Percentiles rank a stretch among this genome's conserved stretches.
phyloP scores from a whole-genome alignment of 1,140 invertebrate genomes.

The Berghia stephanieae region DNA sequence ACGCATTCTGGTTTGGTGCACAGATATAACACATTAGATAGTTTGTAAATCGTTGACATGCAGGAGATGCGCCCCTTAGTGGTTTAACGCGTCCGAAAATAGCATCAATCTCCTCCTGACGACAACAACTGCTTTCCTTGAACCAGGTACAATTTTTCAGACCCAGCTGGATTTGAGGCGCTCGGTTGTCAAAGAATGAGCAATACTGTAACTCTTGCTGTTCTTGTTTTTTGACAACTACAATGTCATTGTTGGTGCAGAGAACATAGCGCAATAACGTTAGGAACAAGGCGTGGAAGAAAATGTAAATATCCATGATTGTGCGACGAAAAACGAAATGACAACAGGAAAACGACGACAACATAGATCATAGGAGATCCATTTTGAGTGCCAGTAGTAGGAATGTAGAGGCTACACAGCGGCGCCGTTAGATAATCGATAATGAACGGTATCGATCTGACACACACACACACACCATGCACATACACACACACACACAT shows the following conservation, averaged over 20 bases:
- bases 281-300: no score
- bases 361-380: no score
- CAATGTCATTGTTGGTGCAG: neutral
- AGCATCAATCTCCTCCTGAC: conserved; percentile 65
- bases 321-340: no score
- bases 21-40: conserved; percentile 68
- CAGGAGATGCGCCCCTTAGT: conserved; percentile 60
- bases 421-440: no score
- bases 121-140: conserved; percentile 65
- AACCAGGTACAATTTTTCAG: conserved; percentile 68
- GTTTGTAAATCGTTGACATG: conserved; percentile 64
- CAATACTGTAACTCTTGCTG: conserved; percentile 50
- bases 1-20: conserved; percentile 63
- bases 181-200: conserved; percentile 67
- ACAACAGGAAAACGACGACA: no score
- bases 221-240: neutral
- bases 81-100: conserved; percentile 65
- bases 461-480: no score
- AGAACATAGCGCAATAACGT: no score
- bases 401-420: no score
- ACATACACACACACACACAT: no score
- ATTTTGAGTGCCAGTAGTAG: no score
- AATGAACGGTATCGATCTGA: no score
- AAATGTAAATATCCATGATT: no score
- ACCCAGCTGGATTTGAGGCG: conserved; percentile 61